phyloP scores from a whole-genome alignment of 2,888 invertebrate genomes.

The Standfussiana lucernea region DNA sequence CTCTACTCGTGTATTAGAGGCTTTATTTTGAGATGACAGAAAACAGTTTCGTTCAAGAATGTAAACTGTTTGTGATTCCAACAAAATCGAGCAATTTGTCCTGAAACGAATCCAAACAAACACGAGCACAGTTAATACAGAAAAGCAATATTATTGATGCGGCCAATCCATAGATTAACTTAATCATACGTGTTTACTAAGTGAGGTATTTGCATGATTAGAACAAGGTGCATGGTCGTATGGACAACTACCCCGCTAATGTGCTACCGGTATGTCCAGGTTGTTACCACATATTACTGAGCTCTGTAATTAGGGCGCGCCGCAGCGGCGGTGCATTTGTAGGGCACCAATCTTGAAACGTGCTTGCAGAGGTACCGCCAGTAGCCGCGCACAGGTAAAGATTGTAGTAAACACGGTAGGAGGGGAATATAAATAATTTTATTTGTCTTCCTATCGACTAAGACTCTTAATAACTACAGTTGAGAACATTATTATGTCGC shows the following conservation, averaged over 20 bases:
- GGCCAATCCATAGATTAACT: background rate
- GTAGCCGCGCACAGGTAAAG: background rate
- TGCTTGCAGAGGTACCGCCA: background rate
- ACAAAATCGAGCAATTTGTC: background rate
- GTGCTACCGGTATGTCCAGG: background rate
- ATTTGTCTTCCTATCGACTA: background rate
- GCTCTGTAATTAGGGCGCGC: background rate
- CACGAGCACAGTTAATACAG: background rate
- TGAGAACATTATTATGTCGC: background rate
- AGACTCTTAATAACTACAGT: background rate
- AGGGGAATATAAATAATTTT: conserved; percentile 1
- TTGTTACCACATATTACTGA: background rate
- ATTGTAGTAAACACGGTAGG: background rate
- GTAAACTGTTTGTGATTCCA: background rate
- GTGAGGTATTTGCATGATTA: background rate
- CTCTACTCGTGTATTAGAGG: background rate
- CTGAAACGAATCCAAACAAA: background rate
- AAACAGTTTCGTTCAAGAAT: background rate
- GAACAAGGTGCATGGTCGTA: background rate
- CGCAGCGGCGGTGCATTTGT: background rate
- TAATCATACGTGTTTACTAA: background rate
- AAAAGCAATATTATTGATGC: background rate
- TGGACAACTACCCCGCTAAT: background rate
- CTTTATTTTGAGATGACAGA: background rate
- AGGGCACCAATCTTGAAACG: background rate